These are phyloP conservation scores for Mythimna loreyi DNA, from an alignment of 2,888 invertebrate species.

Conservation along the genomic window DNA sequence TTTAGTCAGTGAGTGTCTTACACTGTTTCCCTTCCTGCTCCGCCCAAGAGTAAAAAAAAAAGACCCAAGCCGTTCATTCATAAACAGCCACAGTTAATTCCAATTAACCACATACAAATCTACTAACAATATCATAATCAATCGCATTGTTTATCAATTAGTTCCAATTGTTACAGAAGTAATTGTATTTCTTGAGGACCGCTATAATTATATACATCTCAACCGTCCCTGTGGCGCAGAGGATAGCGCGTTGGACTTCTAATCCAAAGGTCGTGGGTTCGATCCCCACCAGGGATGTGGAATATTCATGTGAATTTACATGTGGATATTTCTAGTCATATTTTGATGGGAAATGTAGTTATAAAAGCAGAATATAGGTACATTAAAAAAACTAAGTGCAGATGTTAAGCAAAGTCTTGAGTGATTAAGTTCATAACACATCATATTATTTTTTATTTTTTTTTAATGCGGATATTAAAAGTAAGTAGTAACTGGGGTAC, in stretches of 20 bases:
- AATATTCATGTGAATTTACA: neutral
- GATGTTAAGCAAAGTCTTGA: no score
- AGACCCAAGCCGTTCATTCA: no score
- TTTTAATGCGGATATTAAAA: no score
- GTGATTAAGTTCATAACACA: no score
- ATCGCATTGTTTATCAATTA: slow-evolving; percentile 8
- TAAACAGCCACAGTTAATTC: neutral
- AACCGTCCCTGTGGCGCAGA: slow-evolving; percentile 94
- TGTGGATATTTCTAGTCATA: slow-evolving; percentile 23
- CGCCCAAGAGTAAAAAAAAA: no score
- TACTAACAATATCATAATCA: neutral
- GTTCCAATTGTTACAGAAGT: neutral
- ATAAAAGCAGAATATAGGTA: neutral
- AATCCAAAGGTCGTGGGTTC: slow-evolving; percentile 96
- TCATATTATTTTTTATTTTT: no score
- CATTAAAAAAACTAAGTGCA: no score
- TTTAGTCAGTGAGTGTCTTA: no score
- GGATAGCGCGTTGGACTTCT: slow-evolving; percentile 96
- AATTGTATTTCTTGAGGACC: slow-evolving; percentile 21
- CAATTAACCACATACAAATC: neutral
- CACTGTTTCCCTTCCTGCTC: no score
- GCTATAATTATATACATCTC: neutral
- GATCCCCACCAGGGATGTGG: slow-evolving; percentile 94
- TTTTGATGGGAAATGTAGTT: slow-evolving; percentile 11
- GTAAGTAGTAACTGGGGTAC: no score